Base-by-base conservation (phyloP, 2,113 vertebrate species). In the Tachuris rubrigastra region DNA sequence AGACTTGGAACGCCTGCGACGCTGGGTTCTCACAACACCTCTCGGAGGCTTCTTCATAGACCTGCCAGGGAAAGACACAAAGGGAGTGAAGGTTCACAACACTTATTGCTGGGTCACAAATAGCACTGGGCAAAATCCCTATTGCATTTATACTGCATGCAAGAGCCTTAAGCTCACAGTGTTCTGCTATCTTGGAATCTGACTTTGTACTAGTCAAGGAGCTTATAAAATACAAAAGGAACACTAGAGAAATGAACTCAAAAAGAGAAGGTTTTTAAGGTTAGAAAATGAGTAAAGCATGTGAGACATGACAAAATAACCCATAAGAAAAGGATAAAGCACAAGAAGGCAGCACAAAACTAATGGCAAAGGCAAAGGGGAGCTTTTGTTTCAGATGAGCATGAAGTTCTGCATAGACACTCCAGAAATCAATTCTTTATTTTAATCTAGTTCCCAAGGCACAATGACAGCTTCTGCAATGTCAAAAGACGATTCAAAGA, bases 1-100 rank as follows among this genome's bases (percentile, higher is more conserved):
- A 81, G 99, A 99, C 97, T 99, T 99, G 67, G 99, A 99, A 73
- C 99, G 97, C 24, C 99, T 98, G 24, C 99, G 98, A 25, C 99
- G 98, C 96, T 99, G 99, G 30, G 97, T 98, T 96, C 99, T 98
- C 71, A 97, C 98, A 13, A 89, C 95, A 89, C 98, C 99, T 97
- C 99, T 97, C 10, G 98, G 98, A 15, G 99, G 97, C 95, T 99
- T 99, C 96, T 98, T 98, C 82, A 97, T 95, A 75, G 98, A 98
- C 73, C 99, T 99, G 53, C n/a, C 89, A 88, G 8, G 27, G 53
- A 84, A 94, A 90, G 72, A 85, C 1, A 90, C 85, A 59, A 82
- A 85, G 53, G 46, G 42, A 93, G 44, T 44, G 22, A 80, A 78
- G 52, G 65, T 12, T 44, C 68, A 58, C 4, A 58, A 33, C 19